Conservation (phyloP, 1,140 invertebrate genomes). For the Araneus ventricosus region DNA sequence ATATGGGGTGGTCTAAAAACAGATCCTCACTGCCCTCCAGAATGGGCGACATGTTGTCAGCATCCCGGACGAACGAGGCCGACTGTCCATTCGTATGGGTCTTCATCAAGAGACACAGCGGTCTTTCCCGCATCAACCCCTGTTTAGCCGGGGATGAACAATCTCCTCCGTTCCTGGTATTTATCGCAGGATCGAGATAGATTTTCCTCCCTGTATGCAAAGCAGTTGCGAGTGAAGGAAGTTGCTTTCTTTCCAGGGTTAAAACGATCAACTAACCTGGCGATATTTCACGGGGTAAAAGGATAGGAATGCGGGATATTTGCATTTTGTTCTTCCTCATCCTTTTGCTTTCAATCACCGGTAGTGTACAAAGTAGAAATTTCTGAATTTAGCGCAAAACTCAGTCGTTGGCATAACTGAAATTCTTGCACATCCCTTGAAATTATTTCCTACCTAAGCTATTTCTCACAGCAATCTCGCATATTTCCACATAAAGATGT, state of each 20-base stretch:
- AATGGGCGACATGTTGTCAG: constrained; percentile 19
- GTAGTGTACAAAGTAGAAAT: too few species aligned
- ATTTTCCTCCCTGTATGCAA: constrained; percentile 61
- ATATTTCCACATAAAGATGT: too few species aligned
- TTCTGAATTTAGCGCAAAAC: too few species aligned
- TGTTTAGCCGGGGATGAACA: constrained; percentile 67
- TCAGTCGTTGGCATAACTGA: too few species aligned
- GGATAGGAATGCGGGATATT: background rate
- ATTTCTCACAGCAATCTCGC: too few species aligned
- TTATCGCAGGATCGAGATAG: constrained; percentile 62
- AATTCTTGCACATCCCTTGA: too few species aligned
- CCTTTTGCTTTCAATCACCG: too few species aligned
- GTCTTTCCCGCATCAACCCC: background rate
- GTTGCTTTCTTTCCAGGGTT: constrained; percentile 31
- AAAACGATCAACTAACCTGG: constrained; percentile 50
- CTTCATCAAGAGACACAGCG: constrained; percentile 61
- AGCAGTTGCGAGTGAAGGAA: constrained; percentile 52
- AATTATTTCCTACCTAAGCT: too few species aligned
- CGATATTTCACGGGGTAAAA: constrained; percentile 43
- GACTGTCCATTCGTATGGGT: constrained; percentile 11
- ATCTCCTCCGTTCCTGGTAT: background rate
- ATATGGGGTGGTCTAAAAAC: background rate
- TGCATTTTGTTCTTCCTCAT: background rate
- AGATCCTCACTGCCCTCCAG: background rate
- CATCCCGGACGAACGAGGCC: background rate